Evolutionary conservation across 2,888 invertebrate genomes (phyloP).

Genomic region (Theristus sp.): DNA sequence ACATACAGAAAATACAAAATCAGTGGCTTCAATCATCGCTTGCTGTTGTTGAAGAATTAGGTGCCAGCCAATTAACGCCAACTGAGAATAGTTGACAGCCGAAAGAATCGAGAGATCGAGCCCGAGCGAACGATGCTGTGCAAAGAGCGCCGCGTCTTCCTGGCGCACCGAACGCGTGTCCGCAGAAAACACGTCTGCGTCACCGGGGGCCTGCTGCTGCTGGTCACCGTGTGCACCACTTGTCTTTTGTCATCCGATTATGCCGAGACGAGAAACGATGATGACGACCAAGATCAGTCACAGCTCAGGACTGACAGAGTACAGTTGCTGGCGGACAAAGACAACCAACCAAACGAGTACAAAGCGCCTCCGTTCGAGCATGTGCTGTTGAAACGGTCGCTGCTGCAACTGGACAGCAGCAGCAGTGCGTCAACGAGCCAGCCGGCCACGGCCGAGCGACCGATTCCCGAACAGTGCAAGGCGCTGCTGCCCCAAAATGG

Average conservation of each 20-base stretch:
- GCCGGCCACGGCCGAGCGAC: neutral
- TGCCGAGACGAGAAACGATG: too few species aligned
- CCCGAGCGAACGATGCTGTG: neutral
- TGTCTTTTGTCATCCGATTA: too few species aligned
- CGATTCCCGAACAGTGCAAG: neutral
- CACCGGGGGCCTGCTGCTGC: neutral
- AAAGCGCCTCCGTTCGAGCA: too few species aligned
- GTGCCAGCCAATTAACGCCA: neutral
- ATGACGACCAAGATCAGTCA: too few species aligned
- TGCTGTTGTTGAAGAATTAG: too few species aligned
- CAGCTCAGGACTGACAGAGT: too few species aligned
- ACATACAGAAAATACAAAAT: too few species aligned
- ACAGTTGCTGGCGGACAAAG: neutral
- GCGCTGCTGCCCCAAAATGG: neutral
- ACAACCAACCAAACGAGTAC: neutral
- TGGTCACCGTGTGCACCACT: neutral
- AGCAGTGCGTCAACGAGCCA: neutral
- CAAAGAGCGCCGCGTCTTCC: neutral
- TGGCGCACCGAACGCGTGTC: neutral
- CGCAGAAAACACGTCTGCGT: neutral
- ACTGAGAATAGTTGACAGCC: too few species aligned
- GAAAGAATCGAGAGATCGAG: too few species aligned
- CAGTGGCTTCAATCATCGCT: too few species aligned
- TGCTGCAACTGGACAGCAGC: neutral
- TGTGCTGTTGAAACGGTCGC: neutral